Conservation (phyloP, 2,797 vertebrate genomes). For the Emys orbicularis region DNA sequence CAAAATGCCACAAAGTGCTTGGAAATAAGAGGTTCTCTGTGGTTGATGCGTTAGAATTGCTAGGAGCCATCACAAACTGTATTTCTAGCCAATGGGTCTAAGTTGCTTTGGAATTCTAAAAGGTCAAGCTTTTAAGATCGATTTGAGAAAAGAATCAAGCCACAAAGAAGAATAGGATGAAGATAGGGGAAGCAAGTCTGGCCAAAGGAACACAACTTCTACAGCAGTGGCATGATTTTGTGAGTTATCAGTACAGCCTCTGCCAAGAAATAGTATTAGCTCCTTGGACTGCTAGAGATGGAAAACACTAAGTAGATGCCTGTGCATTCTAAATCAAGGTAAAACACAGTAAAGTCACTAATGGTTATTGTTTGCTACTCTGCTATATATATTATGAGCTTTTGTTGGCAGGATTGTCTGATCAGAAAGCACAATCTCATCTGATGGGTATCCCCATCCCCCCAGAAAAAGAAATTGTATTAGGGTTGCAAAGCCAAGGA, state of each 20-base stretch:
- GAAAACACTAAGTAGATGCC: neutral
- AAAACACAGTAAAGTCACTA: neutral
- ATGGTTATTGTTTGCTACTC: neutral
- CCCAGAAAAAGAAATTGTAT: too few relatives aligned
- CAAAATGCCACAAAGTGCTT: neutral
- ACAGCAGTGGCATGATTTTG: too few relatives aligned
- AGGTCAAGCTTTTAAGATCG: neutral
- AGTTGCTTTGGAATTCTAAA: neutral
- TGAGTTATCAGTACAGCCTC: neutral
- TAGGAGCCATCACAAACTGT: neutral
- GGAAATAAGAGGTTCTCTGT: neutral
- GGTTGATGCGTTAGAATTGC: neutral
- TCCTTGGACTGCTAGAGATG: neutral
- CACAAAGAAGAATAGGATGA: neutral
- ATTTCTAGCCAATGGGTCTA: neutral
- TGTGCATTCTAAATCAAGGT: neutral
- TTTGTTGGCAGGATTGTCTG: neutral
- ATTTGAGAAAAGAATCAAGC: neutral
- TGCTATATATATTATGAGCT: neutral
- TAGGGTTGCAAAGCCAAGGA: neutral
- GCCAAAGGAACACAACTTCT: neutral
- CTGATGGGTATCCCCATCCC: too few relatives aligned
- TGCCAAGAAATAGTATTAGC: neutral
- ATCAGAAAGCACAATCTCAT: neutral
- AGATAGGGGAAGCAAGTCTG: neutral